Percentiles rank a stretch among this genome's conserved stretches.
phyloP scores from a whole-genome alignment of 2,797 vertebrate species.

The Parauchenoglanis ngamensis region DNA sequence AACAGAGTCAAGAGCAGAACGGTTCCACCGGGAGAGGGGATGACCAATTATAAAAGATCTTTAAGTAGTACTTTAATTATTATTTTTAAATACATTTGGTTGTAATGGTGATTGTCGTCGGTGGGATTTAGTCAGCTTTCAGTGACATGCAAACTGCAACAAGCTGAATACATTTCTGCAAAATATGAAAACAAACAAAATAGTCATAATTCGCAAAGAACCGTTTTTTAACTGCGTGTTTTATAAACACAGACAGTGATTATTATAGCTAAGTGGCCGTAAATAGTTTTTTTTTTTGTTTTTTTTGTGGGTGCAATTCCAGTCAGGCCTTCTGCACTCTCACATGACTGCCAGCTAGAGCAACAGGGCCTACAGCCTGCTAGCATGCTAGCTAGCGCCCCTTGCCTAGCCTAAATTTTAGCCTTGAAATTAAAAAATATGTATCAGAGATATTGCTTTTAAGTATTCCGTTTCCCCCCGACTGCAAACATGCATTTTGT shows the following conservation, averaged over 20 bases:
- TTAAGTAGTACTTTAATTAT: not conserved
- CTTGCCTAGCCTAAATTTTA: not conserved
- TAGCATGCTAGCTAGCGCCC: not conserved
- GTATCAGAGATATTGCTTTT: not conserved
- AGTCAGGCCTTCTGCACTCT: conserved; percentile 51
- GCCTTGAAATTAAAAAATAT: not conserved
- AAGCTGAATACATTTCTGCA: not conserved
- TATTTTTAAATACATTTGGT: not conserved
- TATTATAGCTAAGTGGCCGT: not conserved
- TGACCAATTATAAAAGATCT: not conserved
- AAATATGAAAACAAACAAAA: too few species aligned
- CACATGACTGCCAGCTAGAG: conserved; percentile 58
- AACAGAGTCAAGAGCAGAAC: not conserved
- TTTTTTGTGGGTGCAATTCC: conserved; percentile 16
- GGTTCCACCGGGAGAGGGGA: not conserved
- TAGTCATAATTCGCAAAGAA: not conserved
- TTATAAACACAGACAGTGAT: not conserved
- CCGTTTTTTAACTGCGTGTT: not conserved
- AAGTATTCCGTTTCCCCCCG: not conserved
- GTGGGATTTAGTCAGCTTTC: not conserved
- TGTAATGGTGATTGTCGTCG: not conserved
- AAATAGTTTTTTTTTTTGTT: not conserved
- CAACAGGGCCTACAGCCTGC: conserved; percentile 54
- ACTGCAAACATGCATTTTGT: not conserved
- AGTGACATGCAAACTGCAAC: not conserved